Evolutionary conservation across 2,113 vertebrate species (phyloP), one percentile per base, ranked within the genome.

Genomic region (Xiphophorus hellerii): DNA sequence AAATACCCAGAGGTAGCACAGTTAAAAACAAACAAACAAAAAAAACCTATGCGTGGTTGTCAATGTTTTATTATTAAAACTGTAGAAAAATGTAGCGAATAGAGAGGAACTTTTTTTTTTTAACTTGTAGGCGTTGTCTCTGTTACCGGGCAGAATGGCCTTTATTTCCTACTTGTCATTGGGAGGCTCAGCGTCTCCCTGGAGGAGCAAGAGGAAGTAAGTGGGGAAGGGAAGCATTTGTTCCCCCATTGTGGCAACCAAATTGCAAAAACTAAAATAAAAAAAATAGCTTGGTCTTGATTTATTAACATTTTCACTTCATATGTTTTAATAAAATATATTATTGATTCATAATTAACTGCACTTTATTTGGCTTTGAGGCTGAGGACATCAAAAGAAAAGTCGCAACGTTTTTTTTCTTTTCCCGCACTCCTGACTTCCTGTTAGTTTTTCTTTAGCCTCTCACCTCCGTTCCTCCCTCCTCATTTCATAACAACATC

Each of bases 371-470:
- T 28, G 42, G 27, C 30, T 35, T 63, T n/a, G 29, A 31, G 11
- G 39, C 9, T 9, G 5, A 74, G 13, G 35, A 27, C 27, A 3
- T 6, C 33, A 70, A 2, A 29, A 10, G 42, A 62, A 17, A 20
- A n/a, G 54, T 60, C 14, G 3, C n/a, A 10, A 39, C 11, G 61
- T n/a, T 71, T 35, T 51, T 66, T 28, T 10, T 11, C 31, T 17
- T 77, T 73, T 69, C 69, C 69, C 54, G 54, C 39, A 37, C 62
- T 42, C n/a, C 39, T 39, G 13, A 22, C 54, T 76, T 76, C 79
- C 74, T 81, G 79, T 81, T 81, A 72, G 64, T 62, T 68, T 60
- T 29, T 68, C 86, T 73, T 33, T 87, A 76, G 80, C 82, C 82
- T 71, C 74, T 10, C 44, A 76, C 76, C 81, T 69, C 79, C 30